Base-by-base conservation (phyloP, 2,113 vertebrate species). In the Bostrychus sinensis region DNA sequence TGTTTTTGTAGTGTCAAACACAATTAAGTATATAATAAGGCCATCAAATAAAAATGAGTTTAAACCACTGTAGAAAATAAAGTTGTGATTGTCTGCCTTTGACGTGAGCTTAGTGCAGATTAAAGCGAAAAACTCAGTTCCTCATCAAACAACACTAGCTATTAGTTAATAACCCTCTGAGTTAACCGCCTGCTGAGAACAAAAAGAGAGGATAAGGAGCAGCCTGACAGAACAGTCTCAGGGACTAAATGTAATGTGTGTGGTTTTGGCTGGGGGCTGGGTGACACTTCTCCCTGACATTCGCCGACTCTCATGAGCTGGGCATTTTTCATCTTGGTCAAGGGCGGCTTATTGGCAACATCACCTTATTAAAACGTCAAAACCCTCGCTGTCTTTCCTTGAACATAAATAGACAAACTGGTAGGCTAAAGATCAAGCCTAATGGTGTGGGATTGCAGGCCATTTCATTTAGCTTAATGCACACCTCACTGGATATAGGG, bases 121-220 rank as follows among this genome's bases (percentile, higher is more conserved):
- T 64, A 28, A 8, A 28, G 68, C 80, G 79, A 66, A 62, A 64
- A 77, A 66, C 39, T 77, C 43, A 14, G 22, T 56, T 65, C 66
- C 69, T 78, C 66, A 80, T 85, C 82, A 86, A 86, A 84, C 69
- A 74, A 72, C 65, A 66, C 42, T 57, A 65, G 71, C 80, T 75
- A 83, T 86, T 87, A 86, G 85, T 85, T 89, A 86, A 88, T 86
- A 85, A 72, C 59, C 83, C 68, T 58, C 66, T 34, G 38, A 37
- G 22, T 78, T 58, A 32, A 66, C 72, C 77, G 62, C 70, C 70
- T 39, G 59, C 56, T 13, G 78, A 59, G 78, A 72, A 55, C 57
- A 76, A 66, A 77, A 76, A 23, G 34, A 32, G 55, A 48, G 56
- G 83, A 83, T 70, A 60, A 82, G 70, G 62, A 77, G n/a, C 20